Evolutionary conservation across 2,797 vertebrate genomes (phyloP), one percentile per base, ranked within the genome.

Genomic region (Austrolebias charrua): DNA sequence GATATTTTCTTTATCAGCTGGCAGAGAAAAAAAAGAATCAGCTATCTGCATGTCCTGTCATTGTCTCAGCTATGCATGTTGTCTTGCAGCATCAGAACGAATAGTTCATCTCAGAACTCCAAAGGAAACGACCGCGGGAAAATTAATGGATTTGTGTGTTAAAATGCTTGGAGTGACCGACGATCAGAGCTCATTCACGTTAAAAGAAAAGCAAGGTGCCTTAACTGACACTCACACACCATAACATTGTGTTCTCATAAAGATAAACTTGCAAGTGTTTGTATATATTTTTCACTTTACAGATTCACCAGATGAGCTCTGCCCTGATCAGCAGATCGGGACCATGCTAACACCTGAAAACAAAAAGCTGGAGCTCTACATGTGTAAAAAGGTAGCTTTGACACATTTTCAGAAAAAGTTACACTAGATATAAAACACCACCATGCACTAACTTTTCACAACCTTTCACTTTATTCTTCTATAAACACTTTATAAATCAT

Each of bases 71-170:
- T 28, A 42, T 66, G n/a, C n/a, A n/a, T n/a, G 51, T 65, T 76
- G 60, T 83, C 63, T 79, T 88, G 60, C 75, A 92, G 92, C 80
- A 1, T 82, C 86, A n/a, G 82, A 93, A 60, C 80, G 80, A 60
- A 92, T 91, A 11, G 85, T 90, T 58, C 85, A 89, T 78, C 84
- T 92, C 47, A 80, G 89, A 66, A 87, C 90, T 14, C 90, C 91
- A 8, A 93, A 81, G 64, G 80, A 90, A 54, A 88, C 63, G 16
- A 83, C 85, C 6, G 83, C 92, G 53, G 76, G 56, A 69, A 89
- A 87, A 81, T 85, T 77, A 1, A 66, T 82, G 49, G 88, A 91
- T 12, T 86, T 88, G 0, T 91, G 85, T 42, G 79, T 89, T 56
- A 90, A 82, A 79, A 92, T 91, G 88, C 66, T 91, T 71, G 87